phyloP scores from a whole-genome alignment of 2,113 vertebrate genomes.

The Ameiurus melas region DNA sequence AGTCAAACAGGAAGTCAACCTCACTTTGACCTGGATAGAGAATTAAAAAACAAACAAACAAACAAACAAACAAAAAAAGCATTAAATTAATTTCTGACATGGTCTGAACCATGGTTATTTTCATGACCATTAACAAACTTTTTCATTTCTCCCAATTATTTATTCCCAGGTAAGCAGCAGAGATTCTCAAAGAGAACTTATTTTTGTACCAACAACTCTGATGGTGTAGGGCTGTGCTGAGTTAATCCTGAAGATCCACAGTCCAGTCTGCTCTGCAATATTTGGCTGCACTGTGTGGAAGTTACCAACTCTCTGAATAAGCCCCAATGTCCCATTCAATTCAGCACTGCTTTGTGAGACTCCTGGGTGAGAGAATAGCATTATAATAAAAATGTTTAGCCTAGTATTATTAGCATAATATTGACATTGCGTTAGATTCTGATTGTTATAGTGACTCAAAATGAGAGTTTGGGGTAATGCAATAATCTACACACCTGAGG shows the following conservation, averaged over 20 bases:
- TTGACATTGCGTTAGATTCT: background rate
- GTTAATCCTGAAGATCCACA: conserved; percentile 62
- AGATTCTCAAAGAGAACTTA: background rate
- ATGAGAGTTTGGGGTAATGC: background rate
- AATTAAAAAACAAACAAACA: background rate
- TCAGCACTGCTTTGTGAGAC: conserved; percentile 58
- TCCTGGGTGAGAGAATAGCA: conserved; percentile 51
- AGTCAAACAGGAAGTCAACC: conserved; percentile 64
- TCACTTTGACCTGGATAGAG: conserved; percentile 63
- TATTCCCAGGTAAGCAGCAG: background rate
- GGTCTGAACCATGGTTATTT: background rate
- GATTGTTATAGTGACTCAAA: background rate
- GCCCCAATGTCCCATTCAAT: conserved; percentile 60
- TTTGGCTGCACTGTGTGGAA: conserved; percentile 56
- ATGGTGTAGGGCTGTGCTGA: conserved; percentile 62
- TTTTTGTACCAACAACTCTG: conserved; percentile 65
- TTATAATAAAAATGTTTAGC: background rate
- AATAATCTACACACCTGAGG: conserved; percentile 58
- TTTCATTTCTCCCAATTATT: background rate
- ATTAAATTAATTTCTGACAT: background rate
- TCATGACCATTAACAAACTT: background rate
- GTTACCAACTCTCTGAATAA: conserved; percentile 61
- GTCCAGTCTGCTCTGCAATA: conserved; percentile 55
- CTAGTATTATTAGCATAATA: background rate
- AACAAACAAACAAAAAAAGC: background rate